phyloP scores from a whole-genome alignment of 2,797 vertebrate species.

The Myotis myotis region DNA sequence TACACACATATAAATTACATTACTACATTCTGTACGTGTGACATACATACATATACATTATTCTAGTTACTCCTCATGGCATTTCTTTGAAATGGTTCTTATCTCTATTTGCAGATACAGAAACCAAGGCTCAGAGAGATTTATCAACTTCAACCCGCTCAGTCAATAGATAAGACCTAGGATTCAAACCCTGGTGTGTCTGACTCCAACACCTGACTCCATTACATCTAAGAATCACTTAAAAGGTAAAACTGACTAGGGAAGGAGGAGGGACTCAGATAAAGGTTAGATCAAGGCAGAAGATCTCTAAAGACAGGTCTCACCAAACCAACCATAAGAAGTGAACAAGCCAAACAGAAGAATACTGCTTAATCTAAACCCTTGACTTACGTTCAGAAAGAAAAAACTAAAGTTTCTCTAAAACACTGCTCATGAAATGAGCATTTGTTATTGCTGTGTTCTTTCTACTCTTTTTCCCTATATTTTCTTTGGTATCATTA shows the following conservation, averaged over 20 bases:
- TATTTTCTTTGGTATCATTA: background rate
- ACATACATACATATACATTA: background rate
- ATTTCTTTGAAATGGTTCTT: background rate
- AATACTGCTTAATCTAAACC: background rate
- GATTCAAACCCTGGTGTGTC: background rate
- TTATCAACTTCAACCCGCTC: background rate
- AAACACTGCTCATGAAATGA: background rate
- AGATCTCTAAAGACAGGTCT: background rate
- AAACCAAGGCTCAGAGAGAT: background rate
- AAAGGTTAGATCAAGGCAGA: background rate
- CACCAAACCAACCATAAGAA: background rate
- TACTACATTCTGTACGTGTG: background rate
- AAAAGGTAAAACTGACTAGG: background rate
- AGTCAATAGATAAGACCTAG: background rate
- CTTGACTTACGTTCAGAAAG: background rate
- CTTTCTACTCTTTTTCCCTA: background rate
- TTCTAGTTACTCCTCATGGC: background rate
- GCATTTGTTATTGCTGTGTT: background rate
- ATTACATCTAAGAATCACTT: background rate
- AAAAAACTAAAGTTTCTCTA: conserved; percentile 4
- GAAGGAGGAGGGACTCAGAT: background rate
- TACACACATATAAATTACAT: background rate
- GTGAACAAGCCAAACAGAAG: background rate
- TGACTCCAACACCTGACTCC: background rate
- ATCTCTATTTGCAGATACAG: background rate